phyloP scores from a whole-genome alignment of 2,797 vertebrate species.

The Sphaeramia orbicularis region DNA sequence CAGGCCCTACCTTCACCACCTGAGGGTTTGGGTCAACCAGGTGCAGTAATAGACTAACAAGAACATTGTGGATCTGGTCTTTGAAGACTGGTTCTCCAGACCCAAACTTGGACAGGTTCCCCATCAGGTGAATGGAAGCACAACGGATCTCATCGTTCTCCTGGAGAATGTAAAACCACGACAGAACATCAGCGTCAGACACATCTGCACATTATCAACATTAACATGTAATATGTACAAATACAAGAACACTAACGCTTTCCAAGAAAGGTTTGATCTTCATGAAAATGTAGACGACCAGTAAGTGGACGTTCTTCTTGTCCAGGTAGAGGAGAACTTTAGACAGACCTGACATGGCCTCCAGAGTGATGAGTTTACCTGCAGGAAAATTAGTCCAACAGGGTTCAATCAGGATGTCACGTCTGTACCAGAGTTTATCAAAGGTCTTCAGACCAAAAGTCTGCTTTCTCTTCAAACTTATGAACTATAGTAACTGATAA shows the following conservation, averaged over 20 bases:
- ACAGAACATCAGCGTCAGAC: neutral
- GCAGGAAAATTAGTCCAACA: constrained; percentile 10
- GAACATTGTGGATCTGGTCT: constrained; percentile 92
- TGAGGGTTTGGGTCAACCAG: constrained; percentile 89
- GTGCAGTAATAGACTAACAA: constrained; percentile 92
- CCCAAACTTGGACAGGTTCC: constrained; percentile 89
- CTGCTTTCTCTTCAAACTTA: too few relatives aligned
- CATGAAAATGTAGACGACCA: constrained; percentile 94
- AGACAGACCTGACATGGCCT: constrained; percentile 93
- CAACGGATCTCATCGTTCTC: constrained; percentile 90
- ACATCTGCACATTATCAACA: neutral
- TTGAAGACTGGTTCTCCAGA: constrained; percentile 85
- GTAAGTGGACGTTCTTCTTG: constrained; percentile 86
- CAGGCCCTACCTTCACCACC: constrained; percentile 84
- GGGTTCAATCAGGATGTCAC: too few relatives aligned
- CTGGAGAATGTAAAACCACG: constrained; percentile 70
- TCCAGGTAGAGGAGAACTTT: constrained; percentile 90
- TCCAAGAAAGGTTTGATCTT: constrained; percentile 95
- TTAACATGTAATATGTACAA: neutral
- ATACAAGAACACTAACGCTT: constrained; percentile 83
- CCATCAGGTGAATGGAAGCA: constrained; percentile 90
- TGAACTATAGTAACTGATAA: too few relatives aligned
- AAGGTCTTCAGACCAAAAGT: too few relatives aligned
- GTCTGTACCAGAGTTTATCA: too few relatives aligned
- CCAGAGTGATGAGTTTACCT: constrained; percentile 90